Conservation (phyloP, 2,113 vertebrate genomes). For the Donacobius atricapilla region DNA sequence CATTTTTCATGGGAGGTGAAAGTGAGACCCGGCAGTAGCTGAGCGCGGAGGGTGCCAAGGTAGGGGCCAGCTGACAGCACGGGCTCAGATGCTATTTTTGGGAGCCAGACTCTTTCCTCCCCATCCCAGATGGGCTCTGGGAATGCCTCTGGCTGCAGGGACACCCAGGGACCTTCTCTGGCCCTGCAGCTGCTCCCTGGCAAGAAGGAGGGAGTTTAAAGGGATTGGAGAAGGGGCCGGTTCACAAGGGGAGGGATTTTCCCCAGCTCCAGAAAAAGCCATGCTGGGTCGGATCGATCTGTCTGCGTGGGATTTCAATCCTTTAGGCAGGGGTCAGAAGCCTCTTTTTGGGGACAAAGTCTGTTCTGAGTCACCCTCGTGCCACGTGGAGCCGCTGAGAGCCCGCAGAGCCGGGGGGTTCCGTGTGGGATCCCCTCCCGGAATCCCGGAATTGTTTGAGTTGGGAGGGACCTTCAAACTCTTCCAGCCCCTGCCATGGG, state of each 20-base stretch:
- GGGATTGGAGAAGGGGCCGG: conserved; percentile 55
- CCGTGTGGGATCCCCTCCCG: neutral
- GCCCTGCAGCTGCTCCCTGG: neutral
- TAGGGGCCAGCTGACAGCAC: conserved; percentile 69
- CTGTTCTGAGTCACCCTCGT: neutral
- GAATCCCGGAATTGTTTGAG: neutral
- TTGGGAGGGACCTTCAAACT: neutral
- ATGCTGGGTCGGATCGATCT: neutral
- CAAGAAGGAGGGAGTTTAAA: conserved; percentile 34
- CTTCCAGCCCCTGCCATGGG: too few relatives aligned
- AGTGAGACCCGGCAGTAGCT: conserved; percentile 62
- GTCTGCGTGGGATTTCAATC: neutral
- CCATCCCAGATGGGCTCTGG: neutral
- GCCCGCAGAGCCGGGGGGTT: neutral
- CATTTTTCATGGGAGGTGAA: conserved; percentile 71
- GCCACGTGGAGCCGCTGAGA: neutral
- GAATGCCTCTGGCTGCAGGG: neutral
- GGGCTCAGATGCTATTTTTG: conserved; percentile 69
- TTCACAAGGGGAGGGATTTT: conserved; percentile 69
- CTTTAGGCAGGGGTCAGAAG: neutral
- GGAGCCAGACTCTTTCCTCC: conserved; percentile 60
- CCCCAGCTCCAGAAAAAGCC: conserved; percentile 65
- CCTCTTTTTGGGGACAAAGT: neutral
- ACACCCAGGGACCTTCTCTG: neutral
- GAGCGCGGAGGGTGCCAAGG: conserved; percentile 68